phyloP scores from a whole-genome alignment of 1,140 invertebrate genomes.

The Chelonus insularis region DNA sequence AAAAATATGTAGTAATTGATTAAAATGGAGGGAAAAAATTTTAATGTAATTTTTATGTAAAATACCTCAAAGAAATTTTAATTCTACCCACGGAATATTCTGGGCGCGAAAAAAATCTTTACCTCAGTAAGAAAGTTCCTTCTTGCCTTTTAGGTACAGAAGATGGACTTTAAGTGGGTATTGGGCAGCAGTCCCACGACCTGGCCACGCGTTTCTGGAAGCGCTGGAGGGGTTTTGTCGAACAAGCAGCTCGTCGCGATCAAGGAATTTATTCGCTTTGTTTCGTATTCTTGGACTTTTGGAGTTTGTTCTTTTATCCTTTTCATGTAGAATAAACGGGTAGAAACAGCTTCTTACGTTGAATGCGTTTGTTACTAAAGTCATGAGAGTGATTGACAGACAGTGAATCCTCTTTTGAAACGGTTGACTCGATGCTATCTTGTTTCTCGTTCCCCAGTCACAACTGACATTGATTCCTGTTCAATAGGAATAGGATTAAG shows the following conservation, averaged over 20 bases:
- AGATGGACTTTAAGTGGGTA: background rate
- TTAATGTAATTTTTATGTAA: too few relatives aligned
- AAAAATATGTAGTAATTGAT: too few relatives aligned
- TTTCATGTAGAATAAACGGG: background rate
- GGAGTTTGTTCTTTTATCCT: background rate
- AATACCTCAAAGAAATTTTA: too few relatives aligned
- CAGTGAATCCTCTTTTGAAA: too few relatives aligned
- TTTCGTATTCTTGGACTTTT: constrained; percentile 20
- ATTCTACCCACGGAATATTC: background rate
- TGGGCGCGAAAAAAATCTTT: background rate
- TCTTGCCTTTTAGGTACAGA: constrained; percentile 10
- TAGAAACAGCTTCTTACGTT: background rate
- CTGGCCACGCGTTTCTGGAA: constrained; percentile 13
- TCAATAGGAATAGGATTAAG: too few relatives aligned
- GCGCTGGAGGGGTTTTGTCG: constrained; percentile 34
- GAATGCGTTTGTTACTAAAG: too few relatives aligned
- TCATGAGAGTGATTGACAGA: too few relatives aligned
- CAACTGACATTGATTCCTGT: too few relatives aligned
- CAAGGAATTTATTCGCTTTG: constrained; percentile 36
- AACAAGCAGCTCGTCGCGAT: constrained; percentile 34
- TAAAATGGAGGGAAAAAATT: too few relatives aligned
- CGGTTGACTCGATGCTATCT: background rate
- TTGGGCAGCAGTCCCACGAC: constrained; percentile 13
- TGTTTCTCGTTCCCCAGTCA: too few relatives aligned
- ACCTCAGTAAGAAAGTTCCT: background rate